These are phyloP conservation scores for Meteorus colon DNA, from an alignment of 2,888 invertebrate genomes.

Conservation along the genomic window DNA sequence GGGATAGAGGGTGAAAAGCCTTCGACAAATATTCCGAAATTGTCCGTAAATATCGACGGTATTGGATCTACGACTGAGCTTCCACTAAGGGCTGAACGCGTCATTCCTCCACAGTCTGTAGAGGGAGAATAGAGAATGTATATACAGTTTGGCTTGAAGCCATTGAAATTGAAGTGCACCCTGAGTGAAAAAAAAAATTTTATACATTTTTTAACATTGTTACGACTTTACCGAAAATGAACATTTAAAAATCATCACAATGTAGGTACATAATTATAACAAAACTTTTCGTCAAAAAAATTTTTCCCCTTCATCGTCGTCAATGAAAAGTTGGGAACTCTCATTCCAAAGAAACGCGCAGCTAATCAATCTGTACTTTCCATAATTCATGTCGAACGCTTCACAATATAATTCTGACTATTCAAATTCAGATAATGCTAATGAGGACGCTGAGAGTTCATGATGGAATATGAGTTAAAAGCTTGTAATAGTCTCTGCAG, in stretches of 20 bases:
- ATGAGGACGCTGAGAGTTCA: slow-evolving; percentile 24
- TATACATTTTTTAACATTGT: not conserved
- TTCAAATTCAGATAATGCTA: slow-evolving; percentile 18
- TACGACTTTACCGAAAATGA: not conserved
- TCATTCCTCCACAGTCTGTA: not conserved
- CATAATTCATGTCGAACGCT: not conserved
- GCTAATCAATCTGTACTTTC: not conserved
- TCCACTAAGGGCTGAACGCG: slow-evolving; percentile 18
- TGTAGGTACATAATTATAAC: not conserved
- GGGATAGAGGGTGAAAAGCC: slow-evolving; percentile 34
- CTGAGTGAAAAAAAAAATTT: not conserved
- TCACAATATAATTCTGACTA: not conserved
- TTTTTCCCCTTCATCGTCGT: not conserved
- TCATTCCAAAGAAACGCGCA: not conserved
- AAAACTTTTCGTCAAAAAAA: not conserved
- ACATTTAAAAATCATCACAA: not conserved
- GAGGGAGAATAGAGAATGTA: slow-evolving; percentile 42
- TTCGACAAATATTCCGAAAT: slow-evolving; percentile 61
- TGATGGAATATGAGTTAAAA: slow-evolving; percentile 37
- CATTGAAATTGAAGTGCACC: slow-evolving; percentile 15
- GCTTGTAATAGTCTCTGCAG: not conserved
- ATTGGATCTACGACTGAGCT: slow-evolving; percentile 55
- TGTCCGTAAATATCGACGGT: slow-evolving; percentile 62
- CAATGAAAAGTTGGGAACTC: not conserved
- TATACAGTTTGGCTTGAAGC: slow-evolving; percentile 30